These are phyloP conservation scores for Rhynchonycteris naso DNA, from an alignment of 2,797 vertebrate species.

Conservation along the genomic window DNA sequence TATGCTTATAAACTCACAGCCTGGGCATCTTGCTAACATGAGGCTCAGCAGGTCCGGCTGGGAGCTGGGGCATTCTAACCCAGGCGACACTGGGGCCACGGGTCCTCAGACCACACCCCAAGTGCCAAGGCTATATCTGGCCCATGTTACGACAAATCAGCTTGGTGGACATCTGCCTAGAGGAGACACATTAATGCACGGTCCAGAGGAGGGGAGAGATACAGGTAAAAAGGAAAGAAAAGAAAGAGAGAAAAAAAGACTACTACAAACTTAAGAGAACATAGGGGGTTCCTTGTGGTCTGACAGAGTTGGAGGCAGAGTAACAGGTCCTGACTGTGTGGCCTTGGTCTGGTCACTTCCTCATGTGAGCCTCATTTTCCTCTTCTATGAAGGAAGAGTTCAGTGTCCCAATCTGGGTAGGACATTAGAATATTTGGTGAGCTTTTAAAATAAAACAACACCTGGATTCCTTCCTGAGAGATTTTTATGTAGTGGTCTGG, in stretches of 20 bases:
- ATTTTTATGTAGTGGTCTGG: constrained; percentile 15
- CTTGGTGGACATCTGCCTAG: neutral
- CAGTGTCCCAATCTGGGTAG: constrained; percentile 33
- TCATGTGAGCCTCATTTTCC: neutral
- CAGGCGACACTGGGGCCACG: neutral
- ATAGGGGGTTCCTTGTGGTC: accelerated
- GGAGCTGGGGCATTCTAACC: neutral
- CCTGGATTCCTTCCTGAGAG: constrained; percentile 23
- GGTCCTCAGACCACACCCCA: neutral
- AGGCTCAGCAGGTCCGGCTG: neutral
- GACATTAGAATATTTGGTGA: constrained; percentile 51
- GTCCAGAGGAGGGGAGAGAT: neutral
- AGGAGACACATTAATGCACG: neutral
- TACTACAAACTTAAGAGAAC: neutral
- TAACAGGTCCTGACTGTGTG: neutral
- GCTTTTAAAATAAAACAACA: constrained; percentile 56
- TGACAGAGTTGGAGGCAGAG: neutral
- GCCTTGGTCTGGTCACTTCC: neutral
- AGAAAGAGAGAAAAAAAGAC: neutral
- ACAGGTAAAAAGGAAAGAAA: neutral
- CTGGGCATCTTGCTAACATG: neutral
- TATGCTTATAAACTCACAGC: neutral
- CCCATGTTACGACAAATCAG: neutral
- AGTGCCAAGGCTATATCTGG: neutral
- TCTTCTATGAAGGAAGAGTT: constrained; percentile 18